Evolutionary conservation across 35 echinoderm and acorn worm species (phyloP).

Genomic region (Heliocidaris tuberculata): DNA sequence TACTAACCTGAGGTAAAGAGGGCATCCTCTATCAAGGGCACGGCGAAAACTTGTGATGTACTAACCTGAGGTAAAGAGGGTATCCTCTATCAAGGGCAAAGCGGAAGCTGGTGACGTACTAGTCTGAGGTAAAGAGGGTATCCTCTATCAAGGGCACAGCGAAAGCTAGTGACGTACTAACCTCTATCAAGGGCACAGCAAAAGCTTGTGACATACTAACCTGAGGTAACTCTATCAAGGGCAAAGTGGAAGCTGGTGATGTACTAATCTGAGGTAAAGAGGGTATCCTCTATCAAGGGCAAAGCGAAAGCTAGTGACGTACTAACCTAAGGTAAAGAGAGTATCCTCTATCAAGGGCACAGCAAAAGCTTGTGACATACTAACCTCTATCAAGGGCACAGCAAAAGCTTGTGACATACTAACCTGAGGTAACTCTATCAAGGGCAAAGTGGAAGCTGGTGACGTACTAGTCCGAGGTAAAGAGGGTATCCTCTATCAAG

Average conservation of each 20-base stretch:
- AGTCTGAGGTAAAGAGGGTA: too few relatives aligned
- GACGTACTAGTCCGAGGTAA: too few relatives aligned
- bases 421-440: slow-evolving; percentile 87
- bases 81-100: too few relatives aligned
- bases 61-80: too few relatives aligned
- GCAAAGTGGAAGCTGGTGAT: slow-evolving; percentile 63
- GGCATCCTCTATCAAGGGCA: slow-evolving; percentile 76
- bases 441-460: slow-evolving; percentile 77
- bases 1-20: slow-evolving; percentile 87
- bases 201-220: slow-evolving; percentile 52
- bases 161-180: background rate
- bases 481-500: too few relatives aligned
- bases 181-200: slow-evolving; percentile 74
- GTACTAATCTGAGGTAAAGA: slow-evolving; percentile 79
- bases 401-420: slow-evolving; percentile 29
- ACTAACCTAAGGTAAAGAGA: slow-evolving; percentile 87
- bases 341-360: slow-evolving; percentile 75
- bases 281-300: slow-evolving; percentile 80
- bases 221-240: slow-evolving; percentile 80
- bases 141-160: too few relatives aligned
- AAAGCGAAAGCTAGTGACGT: slow-evolving; percentile 51
- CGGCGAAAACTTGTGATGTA: slow-evolving; percentile 73
- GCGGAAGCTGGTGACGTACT: too few relatives aligned
- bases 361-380: slow-evolving; percentile 45
- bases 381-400: slow-evolving; percentile 79